These are phyloP conservation scores for Drosophila mulleri DNA, from an alignment of 2,888 invertebrate species.

Conservation along the genomic window DNA sequence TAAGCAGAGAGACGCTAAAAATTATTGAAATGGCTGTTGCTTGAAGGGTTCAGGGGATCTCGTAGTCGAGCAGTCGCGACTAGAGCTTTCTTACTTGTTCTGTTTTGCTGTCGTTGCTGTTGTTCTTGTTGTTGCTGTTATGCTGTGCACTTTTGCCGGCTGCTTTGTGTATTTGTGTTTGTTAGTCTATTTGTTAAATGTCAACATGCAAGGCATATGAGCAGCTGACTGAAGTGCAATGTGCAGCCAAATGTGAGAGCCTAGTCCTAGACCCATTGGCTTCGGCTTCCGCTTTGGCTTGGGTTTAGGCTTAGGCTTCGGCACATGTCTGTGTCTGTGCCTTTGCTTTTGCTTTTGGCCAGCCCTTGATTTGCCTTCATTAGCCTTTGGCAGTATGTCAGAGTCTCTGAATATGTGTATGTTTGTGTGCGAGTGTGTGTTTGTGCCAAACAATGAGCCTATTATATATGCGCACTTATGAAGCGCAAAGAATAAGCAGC, in stretches of 20 bases:
- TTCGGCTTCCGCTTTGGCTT: conserved; percentile 9
- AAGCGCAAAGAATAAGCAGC: conserved; percentile 23
- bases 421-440: conserved; percentile 10
- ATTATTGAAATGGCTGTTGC: too few relatives aligned
- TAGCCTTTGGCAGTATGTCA: conserved; percentile 77
- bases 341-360: conserved; percentile 11
- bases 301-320: neutral
- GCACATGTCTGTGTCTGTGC: neutral
- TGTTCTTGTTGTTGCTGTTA: conserved; percentile 26
- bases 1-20: too few relatives aligned
- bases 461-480: conserved; percentile 51
- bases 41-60: too few relatives aligned
- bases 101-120: too few relatives aligned
- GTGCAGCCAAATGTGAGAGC: conserved; percentile 33
- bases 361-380: conserved; percentile 64
- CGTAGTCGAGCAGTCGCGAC: too few relatives aligned
- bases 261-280: conserved; percentile 52
- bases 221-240: conserved; percentile 53
- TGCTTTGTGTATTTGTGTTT: conserved; percentile 67
- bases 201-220: conserved; percentile 67
- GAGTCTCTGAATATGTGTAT: conserved; percentile 53
- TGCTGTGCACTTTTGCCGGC: conserved; percentile 63
- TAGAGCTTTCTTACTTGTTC: too few relatives aligned
- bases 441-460: conserved; percentile 56
- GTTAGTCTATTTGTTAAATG: conserved; percentile 72